Evolutionary conservation across 23 tunicate genomes (phyloP).

Genomic region (Trididemnum clinides): DNA sequence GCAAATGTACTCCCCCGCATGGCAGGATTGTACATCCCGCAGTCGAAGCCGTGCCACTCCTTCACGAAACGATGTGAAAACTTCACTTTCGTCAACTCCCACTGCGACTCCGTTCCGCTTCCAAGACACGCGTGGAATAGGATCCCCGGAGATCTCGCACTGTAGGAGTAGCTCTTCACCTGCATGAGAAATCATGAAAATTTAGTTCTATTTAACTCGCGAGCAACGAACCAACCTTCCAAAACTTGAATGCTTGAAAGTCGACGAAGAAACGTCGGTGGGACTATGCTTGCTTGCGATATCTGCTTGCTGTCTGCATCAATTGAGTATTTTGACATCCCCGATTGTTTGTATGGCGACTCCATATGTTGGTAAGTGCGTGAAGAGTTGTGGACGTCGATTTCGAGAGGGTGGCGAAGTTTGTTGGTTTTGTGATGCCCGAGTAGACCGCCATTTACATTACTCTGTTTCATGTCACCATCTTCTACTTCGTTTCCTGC

Average conservation of each 20-base stretch:
- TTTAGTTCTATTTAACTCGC: too few relatives aligned
- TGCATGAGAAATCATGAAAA: slow-evolving; percentile 16
- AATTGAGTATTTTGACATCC: too few relatives aligned
- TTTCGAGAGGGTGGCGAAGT: too few relatives aligned
- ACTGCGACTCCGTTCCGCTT: slow-evolving; percentile 73
- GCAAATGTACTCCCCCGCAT: slow-evolving; percentile 95
- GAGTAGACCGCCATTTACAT: too few relatives aligned
- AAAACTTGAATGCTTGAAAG: slow-evolving; percentile 92
- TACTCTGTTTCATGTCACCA: too few relatives aligned
- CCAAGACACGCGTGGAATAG: slow-evolving; percentile 75
- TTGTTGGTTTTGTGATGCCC: too few relatives aligned
- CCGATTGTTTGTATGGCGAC: too few relatives aligned
- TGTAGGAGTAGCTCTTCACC: slow-evolving; percentile 92
- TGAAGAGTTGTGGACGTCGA: too few relatives aligned
- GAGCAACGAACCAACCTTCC: slow-evolving; percentile 89
- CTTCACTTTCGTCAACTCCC: slow-evolving; percentile 58
- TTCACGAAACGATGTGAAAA: slow-evolving; percentile 60
- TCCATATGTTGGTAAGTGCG: too few relatives aligned
- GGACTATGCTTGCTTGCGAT: slow-evolving; percentile 40
- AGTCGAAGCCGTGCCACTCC: slow-evolving; percentile 77
- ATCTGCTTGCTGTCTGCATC: too few relatives aligned
- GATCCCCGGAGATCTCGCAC: slow-evolving; percentile 87
- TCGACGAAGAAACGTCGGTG: slow-evolving; percentile 80
- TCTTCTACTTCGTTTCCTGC: too few relatives aligned
- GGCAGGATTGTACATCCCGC: slow-evolving; percentile 52